Evolutionary conservation across 1,140 invertebrate species (phyloP).

Genomic region (Leptinotarsa undecemlineata): DNA sequence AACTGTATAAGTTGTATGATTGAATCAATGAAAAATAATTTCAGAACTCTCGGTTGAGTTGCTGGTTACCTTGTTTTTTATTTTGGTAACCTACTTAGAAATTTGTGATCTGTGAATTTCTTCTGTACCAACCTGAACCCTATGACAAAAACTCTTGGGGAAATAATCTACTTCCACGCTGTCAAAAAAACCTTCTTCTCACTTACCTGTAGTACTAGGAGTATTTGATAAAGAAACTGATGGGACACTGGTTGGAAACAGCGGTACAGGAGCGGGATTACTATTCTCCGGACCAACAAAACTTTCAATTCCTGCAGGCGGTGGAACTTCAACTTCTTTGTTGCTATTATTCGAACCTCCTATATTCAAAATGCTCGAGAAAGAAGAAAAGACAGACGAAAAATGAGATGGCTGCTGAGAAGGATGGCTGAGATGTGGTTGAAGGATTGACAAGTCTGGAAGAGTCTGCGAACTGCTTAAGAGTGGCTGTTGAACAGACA

Average conservation of each 20-base stretch:
- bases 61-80: no score
- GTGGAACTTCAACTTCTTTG: slow-evolving; percentile 4
- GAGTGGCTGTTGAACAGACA: background rate
- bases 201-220: background rate
- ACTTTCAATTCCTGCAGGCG: slow-evolving; percentile 12
- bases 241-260: background rate
- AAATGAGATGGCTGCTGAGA: background rate
- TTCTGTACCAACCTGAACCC: no score
- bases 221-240: background rate
- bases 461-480: background rate
- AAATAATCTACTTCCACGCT: no score
- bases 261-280: slow-evolving; percentile 12
- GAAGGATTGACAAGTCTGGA: slow-evolving; percentile 5
- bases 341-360: slow-evolving; percentile 18
- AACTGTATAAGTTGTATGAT: no score
- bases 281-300: background rate
- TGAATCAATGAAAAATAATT: no score
- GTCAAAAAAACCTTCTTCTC: no score
- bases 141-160: no score
- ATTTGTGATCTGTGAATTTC: no score
- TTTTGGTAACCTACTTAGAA: no score
- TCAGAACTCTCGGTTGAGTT: no score
- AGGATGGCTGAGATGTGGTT: slow-evolving; percentile 5
- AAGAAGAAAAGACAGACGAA: slow-evolving; percentile 21
- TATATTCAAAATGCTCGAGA: slow-evolving; percentile 22